phyloP scores from a whole-genome alignment of 1,140 invertebrate species.

The Dendrolimus kikuchii region DNA sequence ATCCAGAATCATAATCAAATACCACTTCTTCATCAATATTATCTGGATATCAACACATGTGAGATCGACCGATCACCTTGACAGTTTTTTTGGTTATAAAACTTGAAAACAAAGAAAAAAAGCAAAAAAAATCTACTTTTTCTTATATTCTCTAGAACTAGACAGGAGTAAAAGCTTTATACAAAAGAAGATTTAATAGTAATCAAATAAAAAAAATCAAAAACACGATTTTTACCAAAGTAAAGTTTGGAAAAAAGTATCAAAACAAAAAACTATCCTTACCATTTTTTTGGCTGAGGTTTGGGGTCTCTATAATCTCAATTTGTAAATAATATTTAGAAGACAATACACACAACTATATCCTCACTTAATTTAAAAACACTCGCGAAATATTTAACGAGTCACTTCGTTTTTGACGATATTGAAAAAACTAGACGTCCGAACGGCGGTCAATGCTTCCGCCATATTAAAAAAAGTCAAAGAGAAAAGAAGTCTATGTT shows the following conservation, averaged over 20 bases:
- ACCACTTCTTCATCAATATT: slow-evolving; percentile 31
- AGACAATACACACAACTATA: slow-evolving; percentile 17
- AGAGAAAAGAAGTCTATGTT: slow-evolving; percentile 47
- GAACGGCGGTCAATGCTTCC: slow-evolving; percentile 67
- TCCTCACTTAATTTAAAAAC: slow-evolving; percentile 31
- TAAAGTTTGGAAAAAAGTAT: slow-evolving; percentile 67
- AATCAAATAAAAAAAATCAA: slow-evolving; percentile 23
- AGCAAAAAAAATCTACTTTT: slow-evolving; percentile 34
- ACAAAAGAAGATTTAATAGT: slow-evolving; percentile 1
- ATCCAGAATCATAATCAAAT: slow-evolving; percentile 24
- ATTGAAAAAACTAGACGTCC: slow-evolving; percentile 54
- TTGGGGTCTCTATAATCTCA: slow-evolving; percentile 28
- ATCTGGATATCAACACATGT: slow-evolving; percentile 50
- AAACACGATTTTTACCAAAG: slow-evolving; percentile 49
- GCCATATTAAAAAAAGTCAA: slow-evolving; percentile 69
- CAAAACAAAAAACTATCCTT: slow-evolving; percentile 73
- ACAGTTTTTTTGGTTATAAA: slow-evolving; percentile 68
- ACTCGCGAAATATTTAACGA: slow-evolving; percentile 25
- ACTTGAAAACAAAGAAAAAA: slow-evolving; percentile 70
- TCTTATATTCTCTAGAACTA: slow-evolving; percentile 11
- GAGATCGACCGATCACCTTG: slow-evolving; percentile 48
- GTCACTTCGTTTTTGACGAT: slow-evolving; percentile 36
- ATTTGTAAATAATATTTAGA: slow-evolving; percentile 9
- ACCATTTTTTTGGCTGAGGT: slow-evolving; percentile 61
- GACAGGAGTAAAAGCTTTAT: not conserved